Evolutionary conservation across 2,888 invertebrate genomes (phyloP), one percentile per base, ranked within the genome.

Genomic region (Mesoligia furuncula): DNA sequence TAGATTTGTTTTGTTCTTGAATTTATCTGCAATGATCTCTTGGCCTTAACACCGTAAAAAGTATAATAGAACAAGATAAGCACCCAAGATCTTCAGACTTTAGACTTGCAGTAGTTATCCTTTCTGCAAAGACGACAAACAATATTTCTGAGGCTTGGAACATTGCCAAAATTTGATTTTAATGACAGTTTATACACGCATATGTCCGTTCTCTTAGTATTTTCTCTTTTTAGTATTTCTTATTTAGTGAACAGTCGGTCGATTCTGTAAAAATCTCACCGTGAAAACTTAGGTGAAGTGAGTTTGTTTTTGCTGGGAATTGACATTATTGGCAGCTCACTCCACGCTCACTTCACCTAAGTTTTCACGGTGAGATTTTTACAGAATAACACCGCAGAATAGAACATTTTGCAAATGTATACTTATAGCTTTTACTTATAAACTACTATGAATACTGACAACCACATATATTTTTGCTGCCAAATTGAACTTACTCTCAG

Each of bases 171-270:
- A 95, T 95, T 95, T 95, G 93, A 95, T 96, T 96, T 95, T 96
- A 96, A 96, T 96, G 95, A 95, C 95, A 95, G 91, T 94, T 95
- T 94, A 95, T 95, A 94, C 91, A 93, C 93, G 91, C 94, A 93
- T 95, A 94, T 92, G 93, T 94, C 92, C 91, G 91, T 85, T 93
- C 91, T 92, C 91, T 92, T 92, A 90, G 89, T 91, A 90, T 92
- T 91, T 91, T 90, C 86, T 91, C 88, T 90, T 85, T 88, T 89
- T 84, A 88, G 83, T 85, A 85, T 88, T 85, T 81, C 71, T 85
- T 88, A 89, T 88, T 86, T 83, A 84, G 73, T 84, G 42, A 79
- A 86, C 73, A n/a, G n/a, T n/a, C n/a, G n/a, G n/a, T n/a, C n/a
- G n/a, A n/a, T n/a, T n/a, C n/a, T n/a, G n/a, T n/a, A n/a, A n/a